Percentiles rank a stretch among this genome's conserved stretches.
Evolutionary conservation across 2,113 vertebrate species (phyloP).

Genomic region (Entomyzon cyanotis): DNA sequence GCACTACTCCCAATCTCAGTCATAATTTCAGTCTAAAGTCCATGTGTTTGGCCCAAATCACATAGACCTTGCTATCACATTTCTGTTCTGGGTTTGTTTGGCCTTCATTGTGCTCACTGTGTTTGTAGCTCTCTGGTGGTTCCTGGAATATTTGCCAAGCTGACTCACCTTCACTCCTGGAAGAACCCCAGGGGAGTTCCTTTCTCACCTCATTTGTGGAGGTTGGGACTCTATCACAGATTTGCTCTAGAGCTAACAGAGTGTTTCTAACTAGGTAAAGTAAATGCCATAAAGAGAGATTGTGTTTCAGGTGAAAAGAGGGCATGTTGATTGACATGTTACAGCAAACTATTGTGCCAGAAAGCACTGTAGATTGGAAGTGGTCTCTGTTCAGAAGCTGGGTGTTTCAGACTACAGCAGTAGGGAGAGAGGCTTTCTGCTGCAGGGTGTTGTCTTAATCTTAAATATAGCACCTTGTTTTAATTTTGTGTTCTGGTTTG

Average conservation of each 20-base stretch:
- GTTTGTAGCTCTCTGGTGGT: background rate
- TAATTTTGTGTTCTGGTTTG: background rate
- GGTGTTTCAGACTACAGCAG: background rate
- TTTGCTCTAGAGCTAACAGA: background rate
- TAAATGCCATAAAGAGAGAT: background rate
- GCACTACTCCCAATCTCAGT: background rate
- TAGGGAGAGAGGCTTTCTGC: background rate
- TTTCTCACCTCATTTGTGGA: background rate
- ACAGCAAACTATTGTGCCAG: background rate
- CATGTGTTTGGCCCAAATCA: background rate
- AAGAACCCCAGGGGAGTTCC: background rate
- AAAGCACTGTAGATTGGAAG: background rate
- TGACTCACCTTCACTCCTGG: background rate
- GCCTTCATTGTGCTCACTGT: background rate
- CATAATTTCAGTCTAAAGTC: background rate
- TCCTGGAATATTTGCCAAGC: background rate
- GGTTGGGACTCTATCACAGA: background rate
- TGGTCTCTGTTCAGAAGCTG: background rate
- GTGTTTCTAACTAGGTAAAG: background rate
- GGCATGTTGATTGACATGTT: background rate
- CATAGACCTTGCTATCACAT: background rate
- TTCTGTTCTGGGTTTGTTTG: background rate
- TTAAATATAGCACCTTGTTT: background rate
- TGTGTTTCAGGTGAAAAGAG: background rate
- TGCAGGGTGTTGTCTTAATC: background rate